Evolutionary conservation across 2,888 invertebrate genomes (phyloP).

Genomic region (Hirtodrosophila cameraria): DNA sequence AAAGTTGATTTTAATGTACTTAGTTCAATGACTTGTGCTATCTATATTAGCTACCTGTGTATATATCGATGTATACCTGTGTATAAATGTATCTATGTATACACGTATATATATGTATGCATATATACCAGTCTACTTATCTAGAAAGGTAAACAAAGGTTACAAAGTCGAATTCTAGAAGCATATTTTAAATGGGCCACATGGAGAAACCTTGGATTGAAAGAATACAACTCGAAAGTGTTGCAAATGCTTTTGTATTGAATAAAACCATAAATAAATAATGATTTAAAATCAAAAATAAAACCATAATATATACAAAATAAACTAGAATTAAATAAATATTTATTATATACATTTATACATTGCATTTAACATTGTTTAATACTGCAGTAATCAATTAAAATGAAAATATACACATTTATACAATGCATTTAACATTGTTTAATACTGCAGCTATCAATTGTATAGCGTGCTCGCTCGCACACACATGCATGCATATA

Average conservation of each 20-base stretch:
- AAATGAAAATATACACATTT: too few species aligned
- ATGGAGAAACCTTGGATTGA: neutral
- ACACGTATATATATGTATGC: neutral
- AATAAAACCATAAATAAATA: too few species aligned
- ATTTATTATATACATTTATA: too few species aligned
- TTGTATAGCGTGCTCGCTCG: slow-evolving; percentile 38
- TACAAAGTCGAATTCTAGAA: slow-evolving; percentile 1
- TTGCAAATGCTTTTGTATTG: too few species aligned
- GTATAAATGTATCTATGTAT: too few species aligned
- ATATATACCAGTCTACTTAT: slow-evolving; percentile 4
- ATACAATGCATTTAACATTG: too few species aligned
- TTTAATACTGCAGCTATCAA: neutral
- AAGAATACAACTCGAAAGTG: neutral
- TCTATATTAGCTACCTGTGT: neutral
- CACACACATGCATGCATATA: slow-evolving; percentile 10
- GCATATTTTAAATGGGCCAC: too few species aligned
- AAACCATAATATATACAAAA: too few species aligned
- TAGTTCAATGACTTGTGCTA: slow-evolving; percentile 34
- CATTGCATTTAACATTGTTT: too few species aligned
- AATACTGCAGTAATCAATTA: neutral
- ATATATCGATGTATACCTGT: too few species aligned
- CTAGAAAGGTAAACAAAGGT: slow-evolving; percentile 35
- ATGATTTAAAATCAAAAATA: too few species aligned
- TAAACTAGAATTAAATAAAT: too few species aligned
- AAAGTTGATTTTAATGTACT: neutral